phyloP scores from a whole-genome alignment of 2,888 invertebrate species.

The Protonemura montana region DNA sequence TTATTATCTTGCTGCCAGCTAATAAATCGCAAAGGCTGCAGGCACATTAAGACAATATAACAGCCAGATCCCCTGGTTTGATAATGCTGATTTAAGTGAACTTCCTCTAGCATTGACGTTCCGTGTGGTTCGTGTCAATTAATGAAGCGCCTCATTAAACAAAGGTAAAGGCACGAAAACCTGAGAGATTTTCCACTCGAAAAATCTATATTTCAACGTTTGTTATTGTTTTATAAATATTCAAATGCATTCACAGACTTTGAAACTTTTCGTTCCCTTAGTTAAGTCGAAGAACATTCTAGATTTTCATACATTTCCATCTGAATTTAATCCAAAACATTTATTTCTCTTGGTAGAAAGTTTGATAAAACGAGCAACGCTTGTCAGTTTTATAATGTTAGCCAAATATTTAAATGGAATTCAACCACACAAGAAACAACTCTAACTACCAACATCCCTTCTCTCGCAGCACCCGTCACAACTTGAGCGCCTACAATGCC shows the following conservation, averaged over 20 bases:
- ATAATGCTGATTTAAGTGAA: background rate
- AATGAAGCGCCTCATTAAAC: background rate
- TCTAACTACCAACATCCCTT: constrained; percentile 1
- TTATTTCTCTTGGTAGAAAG: constrained; percentile 25
- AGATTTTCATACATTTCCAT: constrained; percentile 8
- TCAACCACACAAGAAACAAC: constrained; percentile 22
- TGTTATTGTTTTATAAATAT: constrained; percentile 4
- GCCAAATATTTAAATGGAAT: constrained; percentile 30
- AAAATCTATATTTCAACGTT: background rate
- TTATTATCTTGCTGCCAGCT: background rate
- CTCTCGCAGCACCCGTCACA: background rate
- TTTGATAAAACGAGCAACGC: constrained; percentile 26
- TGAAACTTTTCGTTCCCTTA: background rate
- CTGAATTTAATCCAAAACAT: constrained; percentile 22
- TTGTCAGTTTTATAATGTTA: constrained; percentile 36
- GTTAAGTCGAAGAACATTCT: background rate
- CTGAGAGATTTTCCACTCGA: background rate
- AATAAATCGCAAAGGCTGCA: background rate
- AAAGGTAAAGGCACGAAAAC: background rate
- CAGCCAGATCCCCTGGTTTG: background rate
- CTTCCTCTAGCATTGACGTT: background rate
- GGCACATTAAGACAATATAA: background rate
- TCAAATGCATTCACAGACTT: background rate
- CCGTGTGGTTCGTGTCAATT: background rate
- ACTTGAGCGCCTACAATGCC: background rate